phyloP scores from a whole-genome alignment of 2,888 invertebrate species.

The Leptinotarsa tumamoca region DNA sequence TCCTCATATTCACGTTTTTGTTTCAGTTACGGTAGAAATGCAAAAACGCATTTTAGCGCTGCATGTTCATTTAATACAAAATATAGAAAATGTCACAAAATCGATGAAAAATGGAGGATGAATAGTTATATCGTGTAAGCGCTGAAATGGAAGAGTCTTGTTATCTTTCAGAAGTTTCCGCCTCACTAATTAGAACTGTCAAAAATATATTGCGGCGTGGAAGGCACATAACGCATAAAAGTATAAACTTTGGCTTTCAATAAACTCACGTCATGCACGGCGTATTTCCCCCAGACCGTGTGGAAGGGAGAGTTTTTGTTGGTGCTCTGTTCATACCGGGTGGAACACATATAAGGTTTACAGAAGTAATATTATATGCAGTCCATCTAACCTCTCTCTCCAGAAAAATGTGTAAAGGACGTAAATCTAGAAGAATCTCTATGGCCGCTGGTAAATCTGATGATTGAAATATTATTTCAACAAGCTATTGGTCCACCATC shows the following conservation, averaged over 20 bases:
- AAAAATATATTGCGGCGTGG: not conserved
- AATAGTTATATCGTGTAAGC: not conserved
- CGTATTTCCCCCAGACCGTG: not conserved
- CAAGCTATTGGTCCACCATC: too few species aligned
- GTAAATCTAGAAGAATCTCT: too few species aligned
- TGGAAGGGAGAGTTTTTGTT: too few species aligned
- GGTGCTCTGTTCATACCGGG: too few species aligned
- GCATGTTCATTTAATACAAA: not conserved
- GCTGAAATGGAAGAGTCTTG: slow-evolving; percentile 18
- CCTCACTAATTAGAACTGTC: slow-evolving; percentile 13
- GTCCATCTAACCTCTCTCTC: too few species aligned
- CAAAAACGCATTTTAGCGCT: not conserved
- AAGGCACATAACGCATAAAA: not conserved
- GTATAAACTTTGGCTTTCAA: not conserved
- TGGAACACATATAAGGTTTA: too few species aligned
- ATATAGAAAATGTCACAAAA: slow-evolving; percentile 14
- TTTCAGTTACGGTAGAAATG: not conserved
- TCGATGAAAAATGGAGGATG: slow-evolving; percentile 8
- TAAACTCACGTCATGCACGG: not conserved
- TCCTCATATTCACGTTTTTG: too few species aligned
- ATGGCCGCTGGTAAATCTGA: too few species aligned
- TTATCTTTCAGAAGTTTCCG: slow-evolving; percentile 9
- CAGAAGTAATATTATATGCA: too few species aligned
- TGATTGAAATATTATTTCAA: too few species aligned
- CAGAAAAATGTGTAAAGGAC: too few species aligned